Evolutionary conservation across 1,140 invertebrate genomes (phyloP).

Genomic region (Papilio glaucus): DNA sequence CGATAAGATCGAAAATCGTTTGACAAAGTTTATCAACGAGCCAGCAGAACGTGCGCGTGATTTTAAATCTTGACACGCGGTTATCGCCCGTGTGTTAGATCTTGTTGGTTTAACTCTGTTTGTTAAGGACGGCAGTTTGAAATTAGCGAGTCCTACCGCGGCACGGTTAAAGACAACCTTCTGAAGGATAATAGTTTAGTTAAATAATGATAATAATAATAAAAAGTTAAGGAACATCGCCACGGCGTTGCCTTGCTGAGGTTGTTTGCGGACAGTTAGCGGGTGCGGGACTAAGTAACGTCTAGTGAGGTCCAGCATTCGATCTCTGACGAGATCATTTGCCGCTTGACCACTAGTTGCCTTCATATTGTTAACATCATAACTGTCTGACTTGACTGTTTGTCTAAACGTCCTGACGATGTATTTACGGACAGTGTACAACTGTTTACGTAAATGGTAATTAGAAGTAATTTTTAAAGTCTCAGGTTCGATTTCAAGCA

Average conservation of each 20-base stretch:
- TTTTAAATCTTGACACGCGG: slow-evolving; percentile 37
- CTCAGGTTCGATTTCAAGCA: too few species aligned
- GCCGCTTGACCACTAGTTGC: neutral
- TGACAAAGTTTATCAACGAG: neutral
- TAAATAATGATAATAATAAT: slow-evolving; percentile 33
- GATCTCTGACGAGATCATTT: neutral
- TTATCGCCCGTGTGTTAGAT: slow-evolving; percentile 43
- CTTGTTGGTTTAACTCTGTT: slow-evolving; percentile 55
- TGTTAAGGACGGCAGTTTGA: slow-evolving; percentile 52
- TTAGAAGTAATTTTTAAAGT: too few species aligned
- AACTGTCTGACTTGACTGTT: neutral
- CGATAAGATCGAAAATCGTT: slow-evolving; percentile 39
- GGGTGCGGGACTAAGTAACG: neutral
- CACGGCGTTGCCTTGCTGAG: neutral
- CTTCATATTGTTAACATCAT: neutral
- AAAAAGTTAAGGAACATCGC: neutral
- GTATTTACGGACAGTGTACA: too few species aligned
- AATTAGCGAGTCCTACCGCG: slow-evolving; percentile 61
- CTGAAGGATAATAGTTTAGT: slow-evolving; percentile 36
- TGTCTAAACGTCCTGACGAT: too few species aligned
- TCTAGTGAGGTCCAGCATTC: neutral
- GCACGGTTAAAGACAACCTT: slow-evolving; percentile 38
- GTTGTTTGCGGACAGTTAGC: neutral
- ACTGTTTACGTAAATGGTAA: too few species aligned
- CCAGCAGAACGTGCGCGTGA: neutral